Percentiles rank a stretch among this genome's conserved stretches.
Evolutionary conservation across 2,888 invertebrate species (phyloP).

Genomic region (Hydraecia micacea): DNA sequence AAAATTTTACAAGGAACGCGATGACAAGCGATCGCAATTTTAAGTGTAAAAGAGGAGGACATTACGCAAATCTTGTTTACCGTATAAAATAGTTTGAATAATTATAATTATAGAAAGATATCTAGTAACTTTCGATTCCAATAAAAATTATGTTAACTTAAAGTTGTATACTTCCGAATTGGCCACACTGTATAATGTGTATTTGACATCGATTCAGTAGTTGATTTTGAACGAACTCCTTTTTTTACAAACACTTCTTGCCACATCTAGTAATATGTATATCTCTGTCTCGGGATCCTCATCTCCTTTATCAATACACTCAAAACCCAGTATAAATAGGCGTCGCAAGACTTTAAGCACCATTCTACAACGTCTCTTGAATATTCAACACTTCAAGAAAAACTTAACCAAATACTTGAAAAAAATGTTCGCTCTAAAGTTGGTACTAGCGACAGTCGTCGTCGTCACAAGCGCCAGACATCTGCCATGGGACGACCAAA

Average conservation of each 20-base stretch:
- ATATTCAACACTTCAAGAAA: constrained; percentile 8
- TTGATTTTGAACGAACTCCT: too few species aligned
- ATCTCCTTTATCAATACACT: constrained; percentile 24
- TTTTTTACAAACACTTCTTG: background rate
- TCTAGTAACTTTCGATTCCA: too few species aligned
- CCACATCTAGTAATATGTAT: constrained; percentile 23
- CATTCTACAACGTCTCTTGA: constrained; percentile 30
- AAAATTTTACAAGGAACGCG: too few species aligned
- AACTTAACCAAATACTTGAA: background rate
- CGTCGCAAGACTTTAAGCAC: background rate
- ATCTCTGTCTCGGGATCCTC: background rate
- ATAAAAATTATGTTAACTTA: too few species aligned
- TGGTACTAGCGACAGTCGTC: constrained; percentile 40
- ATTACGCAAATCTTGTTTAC: too few species aligned
- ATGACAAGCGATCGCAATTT: too few species aligned
- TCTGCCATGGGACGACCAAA: constrained; percentile 31
- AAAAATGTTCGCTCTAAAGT: constrained; percentile 45
- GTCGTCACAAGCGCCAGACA: constrained; percentile 45
- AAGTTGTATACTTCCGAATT: too few species aligned
- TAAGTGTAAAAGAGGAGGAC: too few species aligned
- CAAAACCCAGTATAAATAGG: constrained; percentile 35
- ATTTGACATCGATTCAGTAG: background rate
- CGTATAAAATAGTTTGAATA: too few species aligned
- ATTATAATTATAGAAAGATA: too few species aligned
- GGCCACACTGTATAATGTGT: background rate